Base-by-base conservation (phyloP, 2,888 invertebrate species). In the Creontiades dilutus region DNA sequence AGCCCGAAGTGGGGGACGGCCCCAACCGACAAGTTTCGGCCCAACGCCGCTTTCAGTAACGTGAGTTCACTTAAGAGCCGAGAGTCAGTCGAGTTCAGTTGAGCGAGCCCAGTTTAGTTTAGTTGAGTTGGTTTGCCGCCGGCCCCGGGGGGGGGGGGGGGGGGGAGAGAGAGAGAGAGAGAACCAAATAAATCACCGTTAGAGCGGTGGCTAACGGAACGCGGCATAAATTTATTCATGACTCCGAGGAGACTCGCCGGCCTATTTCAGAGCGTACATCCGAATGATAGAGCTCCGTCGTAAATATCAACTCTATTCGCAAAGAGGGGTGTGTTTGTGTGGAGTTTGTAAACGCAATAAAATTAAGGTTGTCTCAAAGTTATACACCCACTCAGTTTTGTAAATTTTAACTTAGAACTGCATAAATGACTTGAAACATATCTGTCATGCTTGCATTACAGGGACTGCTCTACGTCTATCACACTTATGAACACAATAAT, bases 1-100 rank as follows among this genome's bases (percentile, higher is more conserved):
- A 12, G 9, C 27, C 23, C 23, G 27, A 68, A 68, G 68, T 68
- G 68, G 19, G 11, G 19, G 11, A 0, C n/a, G 19, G 23, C 68
- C 19, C 68, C 52, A 23, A 23, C 55, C 19, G 82, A 82, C 82
- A 82, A 55, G 48, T 48, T 82, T 82, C 14, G 48, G 52, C 23
- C 48, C 82, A 16, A 19, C 48, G 23, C 9, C 52, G 52, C 19
- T 23, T 28, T 19, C 82, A 68, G 23, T 68, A 68, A 68, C 68
- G 23, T 23, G 68, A 68, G 68, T 68, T 68, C 68, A 68, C 68
- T 9, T 23, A 68, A 68, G 68, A 19, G 9, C 52, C 2, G 61
- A 61, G 61, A 61, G 68, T 68, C 23, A 23, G 27, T 68, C 68
- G 23, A 68, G 68, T 68, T 68, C 14, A n/a, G 52, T 7, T 37